These are phyloP conservation scores for Paramormyrops kingsleyae DNA, from an alignment of 2,113 vertebrate genomes.

Conservation along the genomic window DNA sequence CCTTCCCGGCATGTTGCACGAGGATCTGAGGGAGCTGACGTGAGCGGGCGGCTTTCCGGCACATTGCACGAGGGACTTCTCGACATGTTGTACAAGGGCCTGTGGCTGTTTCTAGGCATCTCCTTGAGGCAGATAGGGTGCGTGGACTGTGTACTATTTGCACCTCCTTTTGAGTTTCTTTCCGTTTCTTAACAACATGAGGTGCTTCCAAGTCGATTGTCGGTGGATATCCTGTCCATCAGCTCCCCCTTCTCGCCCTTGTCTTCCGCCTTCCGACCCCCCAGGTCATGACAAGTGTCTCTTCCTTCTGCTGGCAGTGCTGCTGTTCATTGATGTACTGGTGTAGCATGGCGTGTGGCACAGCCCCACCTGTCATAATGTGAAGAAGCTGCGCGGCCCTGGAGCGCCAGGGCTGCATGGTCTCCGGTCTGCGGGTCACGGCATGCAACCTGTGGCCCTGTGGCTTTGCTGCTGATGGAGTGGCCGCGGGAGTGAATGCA, in stretches of 20 bases:
- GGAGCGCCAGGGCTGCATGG: not conserved
- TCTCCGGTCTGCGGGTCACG: not conserved
- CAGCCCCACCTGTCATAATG: not conserved
- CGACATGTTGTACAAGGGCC: not conserved
- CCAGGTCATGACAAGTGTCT: not conserved
- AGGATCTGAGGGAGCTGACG: not conserved
- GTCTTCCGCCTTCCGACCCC: not conserved
- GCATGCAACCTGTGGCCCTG: not conserved
- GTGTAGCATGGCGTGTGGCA: not conserved
- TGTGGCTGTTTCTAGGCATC: not conserved
- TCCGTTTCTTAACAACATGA: constrained; percentile 51
- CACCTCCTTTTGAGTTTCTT: constrained; percentile 19
- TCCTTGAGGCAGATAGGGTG: constrained; percentile 26
- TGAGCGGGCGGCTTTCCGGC: too few species aligned
- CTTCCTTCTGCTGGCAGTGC: not conserved
- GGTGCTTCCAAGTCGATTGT: constrained; percentile 62
- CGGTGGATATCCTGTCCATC: constrained; percentile 19
- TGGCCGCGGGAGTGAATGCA: not conserved
- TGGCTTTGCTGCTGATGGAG: not conserved
- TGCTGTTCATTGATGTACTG: not conserved
- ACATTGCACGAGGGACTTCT: not conserved
- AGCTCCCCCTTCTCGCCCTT: not conserved
- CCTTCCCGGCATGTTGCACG: too few species aligned
- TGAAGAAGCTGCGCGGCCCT: not conserved
- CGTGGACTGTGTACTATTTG: not conserved